Percentiles rank a stretch among this genome's conserved stretches.
Conservation (phyloP, 2,888 invertebrate species). For the Pocota personata region DNA sequence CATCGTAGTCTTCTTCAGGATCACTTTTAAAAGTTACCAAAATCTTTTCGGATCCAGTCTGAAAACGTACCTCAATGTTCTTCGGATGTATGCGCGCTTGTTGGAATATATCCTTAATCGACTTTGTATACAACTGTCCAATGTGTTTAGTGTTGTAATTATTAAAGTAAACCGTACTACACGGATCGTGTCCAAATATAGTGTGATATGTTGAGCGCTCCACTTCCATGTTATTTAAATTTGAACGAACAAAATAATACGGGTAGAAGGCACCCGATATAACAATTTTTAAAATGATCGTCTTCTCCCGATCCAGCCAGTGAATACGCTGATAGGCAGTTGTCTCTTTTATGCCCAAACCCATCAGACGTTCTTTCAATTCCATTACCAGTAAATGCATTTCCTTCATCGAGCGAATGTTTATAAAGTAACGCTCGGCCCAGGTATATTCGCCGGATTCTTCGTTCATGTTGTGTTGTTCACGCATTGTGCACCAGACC, state of each 20-base stretch:
- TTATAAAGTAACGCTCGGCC: constrained; percentile 88
- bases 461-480: constrained; percentile 84
- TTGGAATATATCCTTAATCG: constrained; percentile 85
- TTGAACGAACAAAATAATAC: constrained; percentile 89
- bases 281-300: constrained; percentile 87
- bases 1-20: constrained; percentile 76
- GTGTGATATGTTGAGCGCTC: constrained; percentile 87
- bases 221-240: constrained; percentile 84
- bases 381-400: constrained; percentile 89
- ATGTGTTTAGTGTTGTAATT: constrained; percentile 87
- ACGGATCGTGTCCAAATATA: constrained; percentile 90
- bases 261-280: constrained; percentile 92
- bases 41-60: constrained; percentile 85
- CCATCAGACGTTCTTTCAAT: constrained; percentile 85
- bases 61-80: constrained; percentile 81
- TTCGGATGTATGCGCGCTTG: constrained; percentile 82
- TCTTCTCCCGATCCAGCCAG: constrained; percentile 84
- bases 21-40: constrained; percentile 87
- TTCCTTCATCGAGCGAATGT: constrained; percentile 88
- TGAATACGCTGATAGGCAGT: constrained; percentile 82
- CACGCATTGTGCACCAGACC: constrained; percentile 88
- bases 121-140: constrained; percentile 87
- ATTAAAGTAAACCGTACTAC: constrained; percentile 88
- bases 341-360: constrained; percentile 85
- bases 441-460: constrained; percentile 85